phyloP scores from a whole-genome alignment of 2,113 vertebrate species.

The Solea solea region DNA sequence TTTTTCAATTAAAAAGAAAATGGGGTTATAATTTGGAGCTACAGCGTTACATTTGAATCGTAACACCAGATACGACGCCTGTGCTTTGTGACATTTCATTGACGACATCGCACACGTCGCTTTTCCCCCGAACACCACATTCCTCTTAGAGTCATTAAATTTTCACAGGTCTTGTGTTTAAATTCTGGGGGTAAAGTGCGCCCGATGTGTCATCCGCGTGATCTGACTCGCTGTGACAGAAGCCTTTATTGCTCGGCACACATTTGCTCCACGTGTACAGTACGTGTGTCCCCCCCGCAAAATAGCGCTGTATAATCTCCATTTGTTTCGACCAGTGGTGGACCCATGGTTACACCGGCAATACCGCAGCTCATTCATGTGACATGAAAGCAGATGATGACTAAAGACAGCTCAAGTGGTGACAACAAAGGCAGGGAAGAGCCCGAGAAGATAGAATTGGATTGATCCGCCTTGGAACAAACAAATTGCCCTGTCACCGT shows the following conservation, averaged over 20 bases:
- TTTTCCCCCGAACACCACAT: conserved; percentile 67
- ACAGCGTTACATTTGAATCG: neutral
- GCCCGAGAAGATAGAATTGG: conserved; percentile 61
- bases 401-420: conserved; percentile 68
- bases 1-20: neutral
- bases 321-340: conserved; percentile 62
- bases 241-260: conserved; percentile 56
- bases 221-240: conserved; percentile 66
- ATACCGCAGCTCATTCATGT: conserved; percentile 69
- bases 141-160: conserved; percentile 71
- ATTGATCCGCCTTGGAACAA: conserved; percentile 64
- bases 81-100: conserved; percentile 18
- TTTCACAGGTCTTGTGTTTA: conserved; percentile 64
- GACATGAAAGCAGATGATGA: conserved; percentile 73
- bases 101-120: conserved; percentile 45
- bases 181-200: conserved; percentile 59
- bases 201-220: conserved; percentile 64
- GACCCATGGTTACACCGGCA: conserved; percentile 24
- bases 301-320: conserved; percentile 48
- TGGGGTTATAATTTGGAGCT: neutral
- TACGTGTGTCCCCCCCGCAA: conserved; percentile 53
- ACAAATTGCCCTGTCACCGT: conserved; percentile 66
- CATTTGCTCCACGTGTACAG: conserved; percentile 41
- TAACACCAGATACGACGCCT: neutral
- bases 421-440: conserved; percentile 69